A percentile compares a stretch with the other conserved stretches of the same genome.
Evolutionary conservation across 2,797 vertebrate species (phyloP).

Genomic region (Mormyrus proboscirostris): DNA sequence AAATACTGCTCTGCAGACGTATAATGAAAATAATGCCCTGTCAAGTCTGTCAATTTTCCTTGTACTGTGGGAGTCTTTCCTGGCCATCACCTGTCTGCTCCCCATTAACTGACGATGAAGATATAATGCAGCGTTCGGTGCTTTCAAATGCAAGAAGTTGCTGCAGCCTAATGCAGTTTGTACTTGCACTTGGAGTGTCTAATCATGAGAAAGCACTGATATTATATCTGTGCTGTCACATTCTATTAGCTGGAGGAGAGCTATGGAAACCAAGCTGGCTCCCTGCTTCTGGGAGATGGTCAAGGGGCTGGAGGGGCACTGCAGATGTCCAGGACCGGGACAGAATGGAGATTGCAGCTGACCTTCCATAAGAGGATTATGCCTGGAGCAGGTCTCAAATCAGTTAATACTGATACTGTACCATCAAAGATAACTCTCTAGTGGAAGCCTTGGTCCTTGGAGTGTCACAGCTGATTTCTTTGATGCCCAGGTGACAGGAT

Average conservation of each 20-base stretch:
- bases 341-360: constrained; percentile 32
- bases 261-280: constrained; percentile 53
- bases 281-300: background rate
- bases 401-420: constrained; percentile 13
- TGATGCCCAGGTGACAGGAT: constrained; percentile 12
- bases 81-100: constrained; percentile 62
- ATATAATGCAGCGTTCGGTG: constrained; percentile 53
- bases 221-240: constrained; percentile 83
- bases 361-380: constrained; percentile 22
- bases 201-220: constrained; percentile 85
- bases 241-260: constrained; percentile 71
- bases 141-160: constrained; percentile 56
- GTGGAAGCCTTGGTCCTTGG: background rate
- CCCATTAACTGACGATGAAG: constrained; percentile 66
- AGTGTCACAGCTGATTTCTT: constrained; percentile 19
- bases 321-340: constrained; percentile 22
- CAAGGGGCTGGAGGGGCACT: constrained; percentile 25
- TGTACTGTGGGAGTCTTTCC: constrained; percentile 64
- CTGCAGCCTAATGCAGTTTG: constrained; percentile 61
- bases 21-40: constrained; percentile 43
- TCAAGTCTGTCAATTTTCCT: constrained; percentile 38
- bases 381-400: constrained; percentile 13
- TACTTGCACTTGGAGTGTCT: constrained; percentile 71
- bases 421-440: constrained; percentile 10
- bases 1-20: constrained; percentile 37